Percentiles rank a stretch among this genome's conserved stretches.
Conservation (phyloP, 1,140 invertebrate species). For the Bombus impatiens region DNA sequence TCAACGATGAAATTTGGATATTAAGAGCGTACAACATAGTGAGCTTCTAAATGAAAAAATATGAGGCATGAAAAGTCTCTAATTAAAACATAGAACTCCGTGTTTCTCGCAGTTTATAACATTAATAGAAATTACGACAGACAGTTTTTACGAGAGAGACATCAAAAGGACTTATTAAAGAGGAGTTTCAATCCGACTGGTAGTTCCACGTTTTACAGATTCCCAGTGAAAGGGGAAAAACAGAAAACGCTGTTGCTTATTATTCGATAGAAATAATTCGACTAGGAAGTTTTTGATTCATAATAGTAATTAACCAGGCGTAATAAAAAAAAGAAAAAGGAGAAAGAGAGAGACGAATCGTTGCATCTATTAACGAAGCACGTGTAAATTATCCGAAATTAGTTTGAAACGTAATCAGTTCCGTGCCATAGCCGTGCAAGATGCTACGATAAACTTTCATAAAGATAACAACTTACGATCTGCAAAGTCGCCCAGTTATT, state of each 20-base stretch:
- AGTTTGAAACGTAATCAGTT: slow-evolving; percentile 38
- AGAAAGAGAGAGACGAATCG: neutral
- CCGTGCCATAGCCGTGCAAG: neutral
- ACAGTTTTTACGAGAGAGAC: slow-evolving; percentile 24
- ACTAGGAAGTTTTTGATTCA: slow-evolving; percentile 6
- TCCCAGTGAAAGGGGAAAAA: neutral
- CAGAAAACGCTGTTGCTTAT: neutral
- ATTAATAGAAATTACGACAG: slow-evolving; percentile 49
- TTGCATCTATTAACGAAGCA: slow-evolving; percentile 2
- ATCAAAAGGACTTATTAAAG: slow-evolving; percentile 46
- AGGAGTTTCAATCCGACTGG: slow-evolving; percentile 42
- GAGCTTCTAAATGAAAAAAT: neutral
- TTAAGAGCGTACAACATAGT: neutral
- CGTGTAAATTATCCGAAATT: slow-evolving; percentile 44
- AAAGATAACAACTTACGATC: slow-evolving; percentile 43
- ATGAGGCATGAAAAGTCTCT: slow-evolving; percentile 3
- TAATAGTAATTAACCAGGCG: slow-evolving; percentile 21
- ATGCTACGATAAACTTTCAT: slow-evolving; percentile 36
- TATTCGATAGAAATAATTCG: slow-evolving; percentile 36
- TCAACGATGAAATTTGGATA: slow-evolving; percentile 11
- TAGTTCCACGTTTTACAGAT: slow-evolving; percentile 34
- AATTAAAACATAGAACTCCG: slow-evolving; percentile 39
- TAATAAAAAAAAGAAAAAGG: too few relatives aligned
- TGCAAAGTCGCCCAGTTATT: slow-evolving; percentile 28
- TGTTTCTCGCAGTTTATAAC: slow-evolving; percentile 41